Percentiles rank a stretch among this genome's conserved stretches.
phyloP scores from a whole-genome alignment of 1,140 invertebrate species.

The Aphaenogaster floridana region DNA sequence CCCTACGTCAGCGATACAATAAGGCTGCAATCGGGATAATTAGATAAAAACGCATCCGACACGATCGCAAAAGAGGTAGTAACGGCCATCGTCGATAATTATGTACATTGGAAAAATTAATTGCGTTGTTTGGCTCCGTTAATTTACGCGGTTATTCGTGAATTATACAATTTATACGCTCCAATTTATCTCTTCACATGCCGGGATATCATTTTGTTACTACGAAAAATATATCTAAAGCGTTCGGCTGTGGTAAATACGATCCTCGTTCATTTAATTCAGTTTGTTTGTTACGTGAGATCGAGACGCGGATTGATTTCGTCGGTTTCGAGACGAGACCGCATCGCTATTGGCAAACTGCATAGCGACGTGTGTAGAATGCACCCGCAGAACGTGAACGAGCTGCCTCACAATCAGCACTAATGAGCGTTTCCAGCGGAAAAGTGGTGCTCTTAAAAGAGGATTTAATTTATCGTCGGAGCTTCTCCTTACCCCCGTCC shows the following conservation, averaged over 20 bases:
- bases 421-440: conserved; percentile 60
- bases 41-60: not conserved
- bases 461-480: conserved; percentile 61
- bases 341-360: conserved; percentile 59
- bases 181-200: conserved; percentile 7
- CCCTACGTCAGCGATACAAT: not conserved
- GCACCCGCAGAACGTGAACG: conserved; percentile 25
- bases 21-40: conserved; percentile 16
- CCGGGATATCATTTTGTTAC: conserved; percentile 10
- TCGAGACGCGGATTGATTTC: conserved; percentile 56
- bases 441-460: conserved; percentile 58
- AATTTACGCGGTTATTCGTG: not conserved
- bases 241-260: conserved; percentile 18
- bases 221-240: conserved; percentile 24
- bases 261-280: conserved; percentile 41
- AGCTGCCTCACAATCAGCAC: conserved; percentile 54
- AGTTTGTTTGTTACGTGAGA: conserved; percentile 29
- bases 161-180: conserved; percentile 14
- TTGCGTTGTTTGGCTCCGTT: not conserved
- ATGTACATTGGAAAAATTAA: conserved; percentile 17
- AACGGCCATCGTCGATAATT: conserved; percentile 2
- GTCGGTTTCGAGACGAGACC: conserved; percentile 51
- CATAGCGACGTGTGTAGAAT: conserved; percentile 49
- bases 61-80: not conserved
- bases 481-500: not conserved